These are phyloP conservation scores for Gymnogyps californianus DNA, from an alignment of 2,113 vertebrate species.

Conservation along the genomic window DNA sequence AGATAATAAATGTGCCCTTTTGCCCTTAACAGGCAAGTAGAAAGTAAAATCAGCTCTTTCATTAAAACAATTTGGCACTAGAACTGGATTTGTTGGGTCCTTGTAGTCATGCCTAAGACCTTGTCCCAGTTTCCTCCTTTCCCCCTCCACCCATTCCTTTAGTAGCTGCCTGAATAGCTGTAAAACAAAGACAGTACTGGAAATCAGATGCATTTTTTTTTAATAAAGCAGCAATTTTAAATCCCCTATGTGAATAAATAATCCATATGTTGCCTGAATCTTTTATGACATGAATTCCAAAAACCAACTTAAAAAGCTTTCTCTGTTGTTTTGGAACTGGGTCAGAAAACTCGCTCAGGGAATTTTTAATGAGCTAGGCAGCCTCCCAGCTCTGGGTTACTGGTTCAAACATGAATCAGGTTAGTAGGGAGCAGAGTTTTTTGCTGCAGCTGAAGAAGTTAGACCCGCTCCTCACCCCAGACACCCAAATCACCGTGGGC, in stretches of 20 bases:
- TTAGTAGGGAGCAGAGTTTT: conserved; percentile 30
- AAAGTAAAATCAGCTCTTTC: neutral
- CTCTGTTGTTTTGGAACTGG: conserved; percentile 50
- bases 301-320: conserved; percentile 36
- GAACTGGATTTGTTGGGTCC: neutral
- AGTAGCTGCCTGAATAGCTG: neutral
- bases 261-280: conserved; percentile 55
- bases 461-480: neutral
- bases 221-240: neutral
- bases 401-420: conserved; percentile 29
- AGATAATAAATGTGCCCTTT: neutral
- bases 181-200: neutral
- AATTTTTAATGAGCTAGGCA: conserved; percentile 42
- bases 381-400: conserved; percentile 49
- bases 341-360: conserved; percentile 33
- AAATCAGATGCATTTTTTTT: neutral
- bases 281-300: conserved; percentile 47
- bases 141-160: neutral
- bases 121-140: conserved; percentile 8
- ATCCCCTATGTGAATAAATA: conserved; percentile 23
- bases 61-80: neutral
- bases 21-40: neutral
- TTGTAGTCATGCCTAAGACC: neutral
- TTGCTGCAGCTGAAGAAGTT: neutral
- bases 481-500: neutral